Evolutionary conservation across 2,888 invertebrate species (phyloP), one percentile per base, ranked within the genome.

Genomic region (Lasioglossum pauxillum): DNA sequence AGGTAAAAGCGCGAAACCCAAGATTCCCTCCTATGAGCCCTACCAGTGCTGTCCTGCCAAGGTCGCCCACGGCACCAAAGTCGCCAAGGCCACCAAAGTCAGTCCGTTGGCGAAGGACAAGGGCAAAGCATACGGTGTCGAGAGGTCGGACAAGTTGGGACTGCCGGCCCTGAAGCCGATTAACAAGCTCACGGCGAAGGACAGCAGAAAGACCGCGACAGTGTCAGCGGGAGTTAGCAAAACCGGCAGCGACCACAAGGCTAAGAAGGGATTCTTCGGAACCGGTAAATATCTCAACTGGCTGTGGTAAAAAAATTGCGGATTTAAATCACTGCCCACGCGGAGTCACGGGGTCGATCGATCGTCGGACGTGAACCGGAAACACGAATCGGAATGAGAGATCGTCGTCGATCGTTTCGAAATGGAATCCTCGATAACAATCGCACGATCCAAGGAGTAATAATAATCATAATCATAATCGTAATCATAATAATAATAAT

Each of bases 11-110:
- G 96, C 97, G 95, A 96, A 97, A 96, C 97, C 97, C 96, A 97
- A 97, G 96, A 96, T 96, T 96, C 97, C 97, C 94, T 96, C 96
- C 96, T 98, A 97, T 96, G 97, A 97, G 97, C 98, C 98, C 95
- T 98, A 98, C 97, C 98, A 98, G 96, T 98, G 98, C 97, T 98
- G 98, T 97, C 98, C 98, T 96, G 97, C 97, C 95, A 97, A 97
- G 96, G 97, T 97, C 95, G 97, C 97, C 95, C 97, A 97, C 95
- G 96, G 97, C 95, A 97, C 97, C 93, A 98, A 97, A 96, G 97
- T 97, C 95, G 97, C 97, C 96, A 98, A 97, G 96, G 97, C 97
- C 96, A 97, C 97, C 95, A 98, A 97, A 96, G 96, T 97, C 96
- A 97, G 93, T 91, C 94, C 93, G 82, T 90, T 93, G 80, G 80